These are phyloP conservation scores for Vandiemenella viatica DNA, from an alignment of 2,888 invertebrate species.

Conservation along the genomic window DNA sequence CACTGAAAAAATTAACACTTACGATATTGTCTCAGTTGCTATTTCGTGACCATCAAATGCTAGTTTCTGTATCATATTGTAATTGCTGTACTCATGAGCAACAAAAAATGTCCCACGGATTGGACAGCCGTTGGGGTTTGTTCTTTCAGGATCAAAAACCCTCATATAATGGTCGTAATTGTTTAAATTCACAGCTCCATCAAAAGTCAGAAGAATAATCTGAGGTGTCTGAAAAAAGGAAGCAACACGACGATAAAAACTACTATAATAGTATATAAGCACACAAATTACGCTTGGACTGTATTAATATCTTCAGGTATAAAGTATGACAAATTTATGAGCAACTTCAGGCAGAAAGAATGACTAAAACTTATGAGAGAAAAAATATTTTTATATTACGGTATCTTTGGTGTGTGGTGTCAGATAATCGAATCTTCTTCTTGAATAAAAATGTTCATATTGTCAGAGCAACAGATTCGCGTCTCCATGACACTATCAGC, in stretches of 20 bases:
- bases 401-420: no score
- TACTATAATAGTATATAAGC: no score
- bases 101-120: conserved; percentile 87
- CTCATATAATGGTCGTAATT: conserved; percentile 78
- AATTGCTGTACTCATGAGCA: conserved; percentile 80
- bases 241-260: conserved; percentile 12
- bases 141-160: conserved; percentile 62
- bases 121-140: conserved; percentile 80
- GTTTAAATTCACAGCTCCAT: conserved; percentile 83
- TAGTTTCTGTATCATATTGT: conserved; percentile 78
- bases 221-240: conserved; percentile 79
- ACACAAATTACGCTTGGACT: not conserved
- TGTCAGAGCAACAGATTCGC: no score
- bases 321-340: no score
- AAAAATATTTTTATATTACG: no score
- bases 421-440: no score
- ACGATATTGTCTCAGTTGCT: conserved; percentile 55
- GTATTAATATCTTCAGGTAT: not conserved
- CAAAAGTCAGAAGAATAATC: conserved; percentile 83
- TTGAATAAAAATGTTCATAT: no score
- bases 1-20: conserved; percentile 36
- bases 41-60: conserved; percentile 82
- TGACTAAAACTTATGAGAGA: no score
- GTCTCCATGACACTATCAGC: no score
- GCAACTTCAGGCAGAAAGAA: no score